Conservation (phyloP, 2,888 invertebrate species). For the Monoplex corrugatus region DNA sequence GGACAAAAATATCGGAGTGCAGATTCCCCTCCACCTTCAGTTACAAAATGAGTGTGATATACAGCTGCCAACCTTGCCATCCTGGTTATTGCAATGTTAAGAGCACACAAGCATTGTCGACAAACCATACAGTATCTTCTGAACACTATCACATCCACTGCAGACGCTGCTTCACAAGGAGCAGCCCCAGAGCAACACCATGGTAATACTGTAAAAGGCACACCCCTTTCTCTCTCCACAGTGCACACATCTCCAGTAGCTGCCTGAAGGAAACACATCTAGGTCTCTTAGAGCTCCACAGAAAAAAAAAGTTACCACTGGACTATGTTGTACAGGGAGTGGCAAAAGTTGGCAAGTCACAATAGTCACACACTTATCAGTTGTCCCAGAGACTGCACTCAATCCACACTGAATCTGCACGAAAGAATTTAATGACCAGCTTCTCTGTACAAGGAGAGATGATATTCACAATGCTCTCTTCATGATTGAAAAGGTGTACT, state of each 20-base stretch:
- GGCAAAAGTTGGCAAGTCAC: constrained; percentile 22
- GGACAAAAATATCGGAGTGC: too few species aligned
- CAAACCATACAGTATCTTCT: background rate
- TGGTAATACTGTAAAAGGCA: constrained; percentile 6
- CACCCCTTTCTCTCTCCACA: background rate
- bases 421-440: background rate
- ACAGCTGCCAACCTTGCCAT: constrained; percentile 2
- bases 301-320: background rate
- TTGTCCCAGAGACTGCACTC: background rate
- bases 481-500: background rate
- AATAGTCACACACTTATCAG: background rate
- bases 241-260: background rate
- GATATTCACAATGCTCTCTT: constrained; percentile 1
- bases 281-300: background rate
- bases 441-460: background rate
- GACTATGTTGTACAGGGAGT: background rate
- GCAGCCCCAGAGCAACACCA: background rate
- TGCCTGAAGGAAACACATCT: background rate
- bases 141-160: background rate
- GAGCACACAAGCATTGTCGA: background rate
- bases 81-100: background rate
- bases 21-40: too few species aligned
- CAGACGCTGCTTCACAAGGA: too few species aligned
- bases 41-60: background rate
- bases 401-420: too few species aligned